Base-by-base conservation (phyloP, 2,888 invertebrate genomes). In the Schizaphis graminum region DNA sequence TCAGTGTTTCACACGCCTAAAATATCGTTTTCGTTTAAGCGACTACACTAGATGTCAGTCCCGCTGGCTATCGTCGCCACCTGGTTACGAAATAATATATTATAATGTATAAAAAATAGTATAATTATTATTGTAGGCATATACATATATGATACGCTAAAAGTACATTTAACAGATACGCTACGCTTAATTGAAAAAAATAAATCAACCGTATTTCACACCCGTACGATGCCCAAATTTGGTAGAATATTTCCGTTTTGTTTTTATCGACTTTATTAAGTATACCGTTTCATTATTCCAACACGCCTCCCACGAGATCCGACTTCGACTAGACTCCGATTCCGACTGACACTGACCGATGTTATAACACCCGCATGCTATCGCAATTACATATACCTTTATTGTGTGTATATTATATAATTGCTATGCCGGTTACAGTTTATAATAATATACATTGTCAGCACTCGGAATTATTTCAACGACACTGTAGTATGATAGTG, bases 1-100 rank as follows among this genome's bases (percentile, higher is more conserved):
- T 92, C 49, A 49, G 35, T 86, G 44, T 92, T 92, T 87, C 86
- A 92, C 57, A 35, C 47, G 47, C 24, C 87, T 92, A 35, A 92
- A 61, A 87, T 92, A 92, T 87, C 86, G 35, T 47, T 61, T 47
- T 77, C 49, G 47, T 86, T 57, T 44, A 85, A 21, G 47, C 16
- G 28, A 89, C 26, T 44, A 57, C n/a, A 49, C 86, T 91, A 86
- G 26, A 44, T 57, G 56, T 35, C 44, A 28, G 0, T 35, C 44
- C 84, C 35, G 44, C 28, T 13, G 77, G 91, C 77, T 53, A 53
- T 49, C 67, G 13, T 35, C 67, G 57, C 57, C 57, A 35, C 26
- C 90, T 24, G 67, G 77, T 91, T 41, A 84, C 28, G 77, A 84
- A 91, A 91, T 84, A 91, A 67, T 4, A 5, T 28, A 44, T 85